Conservation (phyloP, 2,888 invertebrate genomes). For the Flabesymbios commensalis region DNA sequence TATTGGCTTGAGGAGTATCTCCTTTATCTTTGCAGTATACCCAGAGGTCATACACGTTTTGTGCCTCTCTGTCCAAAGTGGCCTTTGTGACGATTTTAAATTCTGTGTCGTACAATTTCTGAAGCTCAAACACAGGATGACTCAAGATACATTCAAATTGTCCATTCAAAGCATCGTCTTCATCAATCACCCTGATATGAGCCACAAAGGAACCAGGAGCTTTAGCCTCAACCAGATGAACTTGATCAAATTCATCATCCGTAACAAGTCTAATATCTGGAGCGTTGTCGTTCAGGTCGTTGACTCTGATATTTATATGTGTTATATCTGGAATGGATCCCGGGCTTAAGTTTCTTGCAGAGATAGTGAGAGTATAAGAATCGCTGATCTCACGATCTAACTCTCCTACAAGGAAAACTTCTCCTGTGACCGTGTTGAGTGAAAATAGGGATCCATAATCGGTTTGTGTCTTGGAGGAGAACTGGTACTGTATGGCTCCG, state of each 20-base stretch:
- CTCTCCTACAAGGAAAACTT: slow-evolving; percentile 22
- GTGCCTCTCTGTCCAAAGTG: too few species aligned
- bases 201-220: slow-evolving; percentile 72
- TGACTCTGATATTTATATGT: slow-evolving; percentile 35
- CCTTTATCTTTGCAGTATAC: too few species aligned
- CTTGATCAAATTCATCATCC: slow-evolving; percentile 25
- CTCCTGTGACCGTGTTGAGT: slow-evolving; percentile 26
- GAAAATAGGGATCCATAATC: slow-evolving; percentile 24
- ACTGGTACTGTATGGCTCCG: slow-evolving; percentile 31
- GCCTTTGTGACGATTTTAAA: too few species aligned
- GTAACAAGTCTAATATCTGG: slow-evolving; percentile 44
- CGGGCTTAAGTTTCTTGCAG: slow-evolving; percentile 26
- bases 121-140: neutral
- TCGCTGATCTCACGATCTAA: slow-evolving; percentile 27
- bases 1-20: too few species aligned
- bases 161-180: slow-evolving; percentile 83
- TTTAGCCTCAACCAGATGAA: slow-evolving; percentile 79
- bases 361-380: slow-evolving; percentile 24
- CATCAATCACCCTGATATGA: slow-evolving; percentile 82
- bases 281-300: slow-evolving; percentile 30
- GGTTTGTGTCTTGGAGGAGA: slow-evolving; percentile 14
- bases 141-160: slow-evolving; percentile 65
- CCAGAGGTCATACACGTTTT: too few species aligned
- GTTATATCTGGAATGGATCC: slow-evolving; percentile 24
- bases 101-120: too few species aligned